phyloP scores from a whole-genome alignment of 1,140 invertebrate genomes.

The Trachelipus rathkii region DNA sequence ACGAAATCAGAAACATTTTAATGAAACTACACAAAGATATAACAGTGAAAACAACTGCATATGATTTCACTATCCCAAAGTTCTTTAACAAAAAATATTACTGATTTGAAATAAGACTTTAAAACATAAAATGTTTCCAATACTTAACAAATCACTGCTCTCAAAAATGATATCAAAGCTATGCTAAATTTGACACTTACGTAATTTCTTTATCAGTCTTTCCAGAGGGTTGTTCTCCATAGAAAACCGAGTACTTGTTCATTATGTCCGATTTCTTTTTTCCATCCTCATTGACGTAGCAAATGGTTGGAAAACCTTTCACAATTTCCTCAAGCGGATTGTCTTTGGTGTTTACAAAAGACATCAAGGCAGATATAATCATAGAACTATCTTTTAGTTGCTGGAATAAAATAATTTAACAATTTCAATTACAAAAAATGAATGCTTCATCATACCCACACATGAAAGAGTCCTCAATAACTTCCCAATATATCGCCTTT shows the following conservation, averaged over 20 bases:
- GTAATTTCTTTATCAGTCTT: conserved; percentile 59
- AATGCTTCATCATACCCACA: no score
- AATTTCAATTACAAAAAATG: background rate
- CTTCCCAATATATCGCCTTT: no score
- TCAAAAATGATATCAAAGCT: background rate
- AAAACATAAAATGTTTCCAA: background rate
- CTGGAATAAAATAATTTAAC: conserved; percentile 49
- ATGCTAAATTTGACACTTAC: conserved; percentile 55
- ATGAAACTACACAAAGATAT: background rate
- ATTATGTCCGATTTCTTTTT: conserved; percentile 69
- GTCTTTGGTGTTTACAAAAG: conserved; percentile 65
- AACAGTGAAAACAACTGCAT: no score
- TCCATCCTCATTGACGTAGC: conserved; percentile 60
- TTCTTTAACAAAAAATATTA: no score
- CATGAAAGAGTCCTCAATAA: no score
- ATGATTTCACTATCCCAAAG: background rate
- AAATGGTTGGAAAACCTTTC: conserved; percentile 74
- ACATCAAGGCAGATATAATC: conserved; percentile 83
- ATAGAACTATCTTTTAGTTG: conserved; percentile 90
- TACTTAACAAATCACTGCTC: background rate
- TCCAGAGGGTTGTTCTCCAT: conserved; percentile 54
- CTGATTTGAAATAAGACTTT: background rate
- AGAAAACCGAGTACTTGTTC: conserved; percentile 96
- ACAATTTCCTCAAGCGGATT: conserved; percentile 65
- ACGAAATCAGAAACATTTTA: no score